Evolutionary conservation across 2,888 invertebrate species (phyloP).

Genomic region (Tetanocera ferruginea): DNA sequence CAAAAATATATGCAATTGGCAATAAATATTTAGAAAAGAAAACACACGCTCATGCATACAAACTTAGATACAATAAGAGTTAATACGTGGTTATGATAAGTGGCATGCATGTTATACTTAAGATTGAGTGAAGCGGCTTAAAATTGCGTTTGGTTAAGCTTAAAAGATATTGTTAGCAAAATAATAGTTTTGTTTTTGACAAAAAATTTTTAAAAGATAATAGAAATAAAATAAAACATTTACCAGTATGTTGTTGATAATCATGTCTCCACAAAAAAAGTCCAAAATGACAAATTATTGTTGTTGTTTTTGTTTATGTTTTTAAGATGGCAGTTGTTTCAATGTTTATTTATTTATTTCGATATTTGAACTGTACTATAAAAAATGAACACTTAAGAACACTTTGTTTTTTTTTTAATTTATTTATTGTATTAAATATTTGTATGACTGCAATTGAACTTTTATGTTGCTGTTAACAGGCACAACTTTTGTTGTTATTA

Average conservation of each 20-base stretch:
- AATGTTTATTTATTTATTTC: neutral
- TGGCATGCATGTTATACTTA: too few relatives aligned
- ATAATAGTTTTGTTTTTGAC: too few relatives aligned
- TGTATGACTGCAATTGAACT: neutral
- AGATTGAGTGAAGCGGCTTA: too few relatives aligned
- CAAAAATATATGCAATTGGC: too few relatives aligned
- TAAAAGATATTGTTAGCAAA: too few relatives aligned
- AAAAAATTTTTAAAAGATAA: too few relatives aligned
- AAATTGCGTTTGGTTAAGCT: too few relatives aligned
- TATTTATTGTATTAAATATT: neutral
- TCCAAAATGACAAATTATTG: conserved; percentile 27
- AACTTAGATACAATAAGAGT: too few relatives aligned
- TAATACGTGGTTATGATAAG: too few relatives aligned
- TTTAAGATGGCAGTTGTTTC: neutral
- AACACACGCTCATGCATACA: too few relatives aligned
- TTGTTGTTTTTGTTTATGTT: conserved; percentile 33
- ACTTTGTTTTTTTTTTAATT: neutral
- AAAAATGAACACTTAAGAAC: neutral
- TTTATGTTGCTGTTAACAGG: neutral
- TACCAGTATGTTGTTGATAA: conserved; percentile 63
- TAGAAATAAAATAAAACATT: conserved; percentile 47
- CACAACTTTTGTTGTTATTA: neutral
- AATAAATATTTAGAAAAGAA: too few relatives aligned
- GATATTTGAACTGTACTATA: neutral
- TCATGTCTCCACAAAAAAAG: conserved; percentile 64